These are phyloP conservation scores for Nephrocerus scutellatus DNA, from an alignment of 2,888 invertebrate species.

Conservation along the genomic window DNA sequence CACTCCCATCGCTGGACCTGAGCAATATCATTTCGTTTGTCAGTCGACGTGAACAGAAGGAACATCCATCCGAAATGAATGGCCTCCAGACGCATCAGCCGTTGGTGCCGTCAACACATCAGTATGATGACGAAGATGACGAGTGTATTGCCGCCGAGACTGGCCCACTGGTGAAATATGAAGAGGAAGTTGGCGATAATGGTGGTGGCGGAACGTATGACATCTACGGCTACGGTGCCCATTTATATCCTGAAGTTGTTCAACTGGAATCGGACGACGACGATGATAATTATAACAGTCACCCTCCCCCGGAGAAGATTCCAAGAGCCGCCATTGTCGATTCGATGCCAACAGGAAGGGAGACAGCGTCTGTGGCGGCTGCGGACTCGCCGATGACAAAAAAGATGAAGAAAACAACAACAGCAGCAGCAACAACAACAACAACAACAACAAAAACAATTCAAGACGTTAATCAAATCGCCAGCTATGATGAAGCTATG, in stretches of 20 bases:
- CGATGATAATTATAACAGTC: conserved; percentile 17
- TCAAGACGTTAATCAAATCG: conserved; percentile 8
- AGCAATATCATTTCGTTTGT: conserved; percentile 21
- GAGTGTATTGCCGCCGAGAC: conserved; percentile 13
- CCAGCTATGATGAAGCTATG: conserved; percentile 23
- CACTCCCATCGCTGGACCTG: conserved; percentile 16
- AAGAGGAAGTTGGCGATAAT: conserved; percentile 11
- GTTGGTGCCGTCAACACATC: conserved; percentile 5
- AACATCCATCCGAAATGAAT: too few relatives aligned
- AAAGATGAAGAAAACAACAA: conserved; percentile 9
- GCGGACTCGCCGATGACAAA: conserved; percentile 1
- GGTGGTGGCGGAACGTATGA: conserved; percentile 4
- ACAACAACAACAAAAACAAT: conserved; percentile 5
- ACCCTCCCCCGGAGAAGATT: background rate
- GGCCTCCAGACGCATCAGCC: too few relatives aligned
- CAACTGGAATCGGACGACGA: conserved; percentile 3
- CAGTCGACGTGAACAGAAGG: background rate
- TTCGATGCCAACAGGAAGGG: background rate
- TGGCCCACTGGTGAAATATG: conserved; percentile 10
- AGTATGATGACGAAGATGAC: conserved; percentile 7
- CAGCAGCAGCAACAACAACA: background rate
- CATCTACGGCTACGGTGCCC: conserved; percentile 9
- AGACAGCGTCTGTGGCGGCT: background rate
- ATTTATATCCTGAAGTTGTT: conserved; percentile 3
- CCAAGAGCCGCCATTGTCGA: background rate